phyloP scores from a whole-genome alignment of 2,797 vertebrate genomes.

The Pipistrellus nathusii region DNA sequence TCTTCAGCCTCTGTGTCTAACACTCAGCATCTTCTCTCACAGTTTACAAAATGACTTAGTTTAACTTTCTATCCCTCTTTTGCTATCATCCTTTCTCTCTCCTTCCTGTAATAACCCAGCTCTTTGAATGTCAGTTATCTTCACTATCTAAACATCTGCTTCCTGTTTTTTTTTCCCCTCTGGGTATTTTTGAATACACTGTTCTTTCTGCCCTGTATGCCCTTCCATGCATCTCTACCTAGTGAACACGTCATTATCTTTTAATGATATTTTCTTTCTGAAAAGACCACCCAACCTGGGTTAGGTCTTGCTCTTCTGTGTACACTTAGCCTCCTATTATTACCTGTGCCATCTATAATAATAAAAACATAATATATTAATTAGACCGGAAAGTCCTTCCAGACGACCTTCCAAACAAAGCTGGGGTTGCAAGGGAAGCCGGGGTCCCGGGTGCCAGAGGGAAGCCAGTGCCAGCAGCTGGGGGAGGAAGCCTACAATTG shows the following conservation, averaged over 20 bases:
- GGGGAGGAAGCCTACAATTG: too few relatives aligned
- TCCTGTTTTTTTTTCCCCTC: conserved; percentile 22
- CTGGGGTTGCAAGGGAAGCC: too few relatives aligned
- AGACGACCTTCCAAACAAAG: too few relatives aligned
- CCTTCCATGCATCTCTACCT: not conserved
- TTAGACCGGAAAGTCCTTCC: too few relatives aligned
- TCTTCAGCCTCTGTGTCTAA: not conserved
- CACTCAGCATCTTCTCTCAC: not conserved
- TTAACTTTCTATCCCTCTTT: not conserved
- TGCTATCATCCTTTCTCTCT: not conserved
- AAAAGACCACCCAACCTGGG: not conserved
- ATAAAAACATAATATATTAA: too few relatives aligned
- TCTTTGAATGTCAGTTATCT: not conserved
- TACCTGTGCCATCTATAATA: not conserved
- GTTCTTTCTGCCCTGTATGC: not conserved
- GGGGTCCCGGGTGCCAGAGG: too few relatives aligned
- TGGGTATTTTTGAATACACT: not conserved
- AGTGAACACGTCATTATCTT: not conserved
- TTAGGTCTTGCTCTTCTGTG: not conserved
- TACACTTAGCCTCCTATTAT: not conserved
- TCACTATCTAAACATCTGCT: not conserved
- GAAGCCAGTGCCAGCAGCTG: too few relatives aligned
- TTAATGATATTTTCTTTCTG: not conserved
- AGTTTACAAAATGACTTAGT: not conserved
- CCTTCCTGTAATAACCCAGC: not conserved